These are phyloP conservation scores for Solenopsis fugax DNA, from an alignment of 1,140 invertebrate species.

Conservation along the genomic window DNA sequence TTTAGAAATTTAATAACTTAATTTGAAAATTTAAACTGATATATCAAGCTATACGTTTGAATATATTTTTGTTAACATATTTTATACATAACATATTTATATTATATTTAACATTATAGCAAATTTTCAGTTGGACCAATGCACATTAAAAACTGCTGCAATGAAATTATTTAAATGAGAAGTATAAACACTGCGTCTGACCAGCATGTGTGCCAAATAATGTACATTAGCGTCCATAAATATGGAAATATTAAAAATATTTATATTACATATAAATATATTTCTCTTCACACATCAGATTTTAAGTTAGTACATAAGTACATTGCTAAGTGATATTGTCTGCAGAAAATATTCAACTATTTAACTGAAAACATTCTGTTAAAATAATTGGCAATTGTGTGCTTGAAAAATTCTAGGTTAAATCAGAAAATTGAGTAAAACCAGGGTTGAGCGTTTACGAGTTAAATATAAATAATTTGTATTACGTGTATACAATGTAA, in stretches of 20 bases:
- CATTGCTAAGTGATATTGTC: background rate
- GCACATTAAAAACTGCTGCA: background rate
- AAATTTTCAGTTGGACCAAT: background rate
- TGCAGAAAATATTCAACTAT: constrained; percentile 22
- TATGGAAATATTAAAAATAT: background rate
- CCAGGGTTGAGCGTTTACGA: too few species aligned
- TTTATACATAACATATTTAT: too few species aligned
- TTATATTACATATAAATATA: background rate
- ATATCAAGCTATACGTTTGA: background rate
- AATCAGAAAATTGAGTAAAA: background rate
- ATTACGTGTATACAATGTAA: too few species aligned
- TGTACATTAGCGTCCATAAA: background rate
- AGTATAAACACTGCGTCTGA: background rate
- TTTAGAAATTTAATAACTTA: background rate
- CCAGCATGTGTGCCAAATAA: background rate
- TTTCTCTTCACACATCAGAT: background rate
- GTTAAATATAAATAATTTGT: too few species aligned
- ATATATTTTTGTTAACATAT: background rate
- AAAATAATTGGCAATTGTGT: background rate
- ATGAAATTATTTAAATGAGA: background rate
- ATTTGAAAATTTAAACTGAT: background rate
- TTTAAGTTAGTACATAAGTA: constrained; percentile 1
- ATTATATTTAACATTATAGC: too few species aligned
- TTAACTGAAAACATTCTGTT: background rate
- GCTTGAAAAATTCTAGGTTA: background rate